Base-by-base conservation (phyloP, 2,797 vertebrate genomes). In the Vespertilio murinus region DNA sequence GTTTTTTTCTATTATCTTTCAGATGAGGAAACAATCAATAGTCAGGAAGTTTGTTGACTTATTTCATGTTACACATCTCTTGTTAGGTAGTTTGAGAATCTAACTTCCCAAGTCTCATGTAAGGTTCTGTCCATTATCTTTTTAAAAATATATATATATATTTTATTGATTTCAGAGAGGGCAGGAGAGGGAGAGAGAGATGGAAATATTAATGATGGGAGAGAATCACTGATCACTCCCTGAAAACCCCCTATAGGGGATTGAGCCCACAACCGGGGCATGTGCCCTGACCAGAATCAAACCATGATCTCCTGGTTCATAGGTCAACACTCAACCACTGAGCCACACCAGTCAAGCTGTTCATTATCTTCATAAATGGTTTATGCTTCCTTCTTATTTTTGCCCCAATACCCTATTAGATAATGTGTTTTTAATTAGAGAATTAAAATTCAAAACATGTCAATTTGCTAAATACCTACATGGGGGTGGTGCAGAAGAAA, bases 341-440 rank as follows among this genome's bases (percentile, higher is more conserved):
- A 61, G 59, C 12, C 28, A 61, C 5, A 6, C 25, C 59, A 30
- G 25, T 28, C 59, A 61, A 12, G 59, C 56, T 93, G 70, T 64
- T 85, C 59, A 80, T 77, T 83, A 78, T 88, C 20, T 38, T 95
- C 77, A 61, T 69, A 9, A 88, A 80, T 73, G 73, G 49, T 56
- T 92, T 93, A 49, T 82, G 16, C 67, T 77, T 52, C 42, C 54
- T 86, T 71, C 40, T 94, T 95, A 4, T 8, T 86, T 97, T 95
- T 79, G 2, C 4, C 23, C 20, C 33, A 40, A 33, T 25, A 71
- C 20, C 23, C 12, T 8, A 89, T 30, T 30, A 59, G 40, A 80
- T 87, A 87, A 95, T 88, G 42, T 79, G 25, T 90, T 88, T 94
- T 96, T 95, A 90, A 94, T 73, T 71, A 77, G 47, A 95, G 33